These are phyloP conservation scores for Micronycteris hirsuta DNA, from an alignment of 2,113 vertebrate species.

Conservation along the genomic window DNA sequence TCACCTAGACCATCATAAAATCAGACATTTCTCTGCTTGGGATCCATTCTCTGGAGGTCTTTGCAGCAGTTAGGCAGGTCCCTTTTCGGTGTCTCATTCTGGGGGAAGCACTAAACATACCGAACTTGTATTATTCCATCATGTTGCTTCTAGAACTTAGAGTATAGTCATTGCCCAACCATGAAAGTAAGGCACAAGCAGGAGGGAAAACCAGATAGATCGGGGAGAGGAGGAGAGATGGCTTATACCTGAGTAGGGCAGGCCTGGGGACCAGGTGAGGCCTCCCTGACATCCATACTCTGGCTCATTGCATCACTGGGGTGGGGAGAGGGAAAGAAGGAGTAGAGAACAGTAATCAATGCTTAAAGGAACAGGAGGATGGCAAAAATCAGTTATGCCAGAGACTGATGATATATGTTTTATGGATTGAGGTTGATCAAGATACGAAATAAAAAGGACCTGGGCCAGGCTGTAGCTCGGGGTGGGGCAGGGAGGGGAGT, in stretches of 20 bases:
- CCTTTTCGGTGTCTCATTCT: background rate
- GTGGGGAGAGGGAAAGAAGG: background rate
- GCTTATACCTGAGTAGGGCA: background rate
- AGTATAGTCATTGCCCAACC: background rate
- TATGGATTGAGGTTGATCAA: background rate
- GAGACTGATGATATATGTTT: background rate
- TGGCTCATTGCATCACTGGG: background rate
- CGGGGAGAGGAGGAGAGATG: background rate
- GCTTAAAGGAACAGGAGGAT: background rate
- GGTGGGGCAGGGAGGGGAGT: background rate
- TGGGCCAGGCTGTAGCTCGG: background rate
- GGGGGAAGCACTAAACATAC: background rate
- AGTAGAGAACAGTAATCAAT: background rate
- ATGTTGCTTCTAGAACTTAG: background rate
- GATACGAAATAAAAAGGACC: background rate
- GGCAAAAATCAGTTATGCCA: background rate
- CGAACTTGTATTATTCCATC: background rate
- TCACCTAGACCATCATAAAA: background rate
- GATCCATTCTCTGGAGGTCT: background rate
- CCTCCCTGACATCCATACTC: rapidly evolving
- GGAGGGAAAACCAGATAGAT: background rate
- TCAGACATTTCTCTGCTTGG: background rate
- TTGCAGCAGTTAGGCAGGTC: background rate
- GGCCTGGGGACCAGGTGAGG: background rate
- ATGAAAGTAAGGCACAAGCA: background rate